Conservation (phyloP, 2,113 vertebrate species). For the Dermatemys mawii region DNA sequence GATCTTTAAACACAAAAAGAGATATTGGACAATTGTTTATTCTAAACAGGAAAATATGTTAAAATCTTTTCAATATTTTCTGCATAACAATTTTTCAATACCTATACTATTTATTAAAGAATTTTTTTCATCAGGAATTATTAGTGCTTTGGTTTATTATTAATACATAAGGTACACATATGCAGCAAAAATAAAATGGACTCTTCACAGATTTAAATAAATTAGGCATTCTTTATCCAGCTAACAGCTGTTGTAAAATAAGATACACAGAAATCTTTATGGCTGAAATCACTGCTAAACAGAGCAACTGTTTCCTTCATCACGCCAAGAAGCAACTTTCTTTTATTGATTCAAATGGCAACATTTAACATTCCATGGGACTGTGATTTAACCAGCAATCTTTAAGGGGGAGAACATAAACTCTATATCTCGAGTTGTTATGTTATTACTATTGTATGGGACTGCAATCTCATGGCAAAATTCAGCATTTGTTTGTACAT, state of each 20-base stretch:
- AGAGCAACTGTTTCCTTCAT: no score
- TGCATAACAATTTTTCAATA: slow-evolving; percentile 20
- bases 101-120: neutral
- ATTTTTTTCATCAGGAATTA: slow-evolving; percentile 1
- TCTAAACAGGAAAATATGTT: neutral
- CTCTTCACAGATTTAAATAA: neutral
- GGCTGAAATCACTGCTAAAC: no score
- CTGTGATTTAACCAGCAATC: neutral
- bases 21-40: slow-evolving; percentile 23
- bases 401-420: neutral
- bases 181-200: neutral
- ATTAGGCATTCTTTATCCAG: neutral
- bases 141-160: neutral
- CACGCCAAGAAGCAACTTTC: no score
- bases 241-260: neutral
- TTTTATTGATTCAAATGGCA: no score
- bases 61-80: slow-evolving; percentile 21
- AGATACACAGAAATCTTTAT: no score
- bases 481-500: accelerated
- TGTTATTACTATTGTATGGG: neutral
- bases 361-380: neutral
- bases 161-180: neutral
- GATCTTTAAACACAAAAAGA: slow-evolving; percentile 66
- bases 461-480: neutral
- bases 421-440: neutral